Percentiles rank a stretch among this genome's conserved stretches.
Conservation (phyloP, 2,113 vertebrate species). For the Odocoileus virginianus region DNA sequence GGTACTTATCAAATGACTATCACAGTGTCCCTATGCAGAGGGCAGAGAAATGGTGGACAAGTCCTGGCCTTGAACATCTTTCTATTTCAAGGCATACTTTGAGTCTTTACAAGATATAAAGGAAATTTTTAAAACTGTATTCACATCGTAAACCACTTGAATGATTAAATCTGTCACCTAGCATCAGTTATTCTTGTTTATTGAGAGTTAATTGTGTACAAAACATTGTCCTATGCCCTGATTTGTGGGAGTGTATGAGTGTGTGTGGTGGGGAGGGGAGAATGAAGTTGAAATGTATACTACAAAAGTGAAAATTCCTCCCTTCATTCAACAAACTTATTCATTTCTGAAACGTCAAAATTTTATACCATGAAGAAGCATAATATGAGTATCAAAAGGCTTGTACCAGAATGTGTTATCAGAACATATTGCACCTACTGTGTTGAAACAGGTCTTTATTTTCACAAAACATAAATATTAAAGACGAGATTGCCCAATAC, state of each 20-base stretch:
- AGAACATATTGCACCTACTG: not conserved
- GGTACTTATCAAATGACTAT: not conserved
- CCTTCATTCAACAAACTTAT: not conserved
- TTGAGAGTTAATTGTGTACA: not conserved
- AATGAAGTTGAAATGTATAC: not conserved
- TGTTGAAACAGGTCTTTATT: not conserved
- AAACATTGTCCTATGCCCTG: not conserved
- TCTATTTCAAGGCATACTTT: not conserved
- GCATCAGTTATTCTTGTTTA: not conserved
- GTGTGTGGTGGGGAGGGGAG: accelerated
- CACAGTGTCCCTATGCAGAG: not conserved
- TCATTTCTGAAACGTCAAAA: not conserved
- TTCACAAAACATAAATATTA: not conserved
- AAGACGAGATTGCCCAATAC: not conserved
- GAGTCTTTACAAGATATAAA: not conserved
- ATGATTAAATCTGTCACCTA: not conserved
- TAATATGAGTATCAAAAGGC: not conserved
- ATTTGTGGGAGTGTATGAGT: not conserved
- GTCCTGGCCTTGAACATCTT: not conserved
- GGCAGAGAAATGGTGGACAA: not conserved
- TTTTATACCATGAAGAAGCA: not conserved
- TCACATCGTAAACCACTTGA: not conserved
- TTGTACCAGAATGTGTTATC: not conserved
- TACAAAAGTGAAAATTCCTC: not conserved
- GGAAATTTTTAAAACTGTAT: not conserved